phyloP scores from a whole-genome alignment of 37 sponge, comb jelly and placozoan genomes.

The Cladorhizidae sp. region DNA sequence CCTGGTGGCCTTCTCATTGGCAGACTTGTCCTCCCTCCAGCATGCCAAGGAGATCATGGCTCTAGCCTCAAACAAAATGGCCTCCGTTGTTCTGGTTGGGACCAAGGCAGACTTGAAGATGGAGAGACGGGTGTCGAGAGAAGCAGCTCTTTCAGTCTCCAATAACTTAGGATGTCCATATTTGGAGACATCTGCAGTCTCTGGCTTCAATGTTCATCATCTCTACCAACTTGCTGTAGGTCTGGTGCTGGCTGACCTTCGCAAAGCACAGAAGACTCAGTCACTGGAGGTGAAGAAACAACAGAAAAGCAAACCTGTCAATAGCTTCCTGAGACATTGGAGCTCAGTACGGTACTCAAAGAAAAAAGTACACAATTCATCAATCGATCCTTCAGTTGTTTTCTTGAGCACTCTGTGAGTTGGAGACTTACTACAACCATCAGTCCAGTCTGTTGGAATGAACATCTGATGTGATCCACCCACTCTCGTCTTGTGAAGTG shows the following conservation, averaged over 20 bases:
- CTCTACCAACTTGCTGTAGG: not conserved
- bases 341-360: no score
- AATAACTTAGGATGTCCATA: constrained; percentile 30
- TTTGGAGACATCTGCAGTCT: constrained; percentile 48
- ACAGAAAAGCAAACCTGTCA: no score
- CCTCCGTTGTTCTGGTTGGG: constrained; percentile 43
- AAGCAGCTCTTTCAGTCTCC: constrained; percentile 17
- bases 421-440: no score
- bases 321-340: no score
- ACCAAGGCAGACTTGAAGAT: constrained; percentile 33
- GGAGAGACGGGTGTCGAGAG: constrained; percentile 20
- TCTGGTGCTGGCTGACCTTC: not conserved
- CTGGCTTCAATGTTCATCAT: not conserved
- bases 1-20: constrained; percentile 42
- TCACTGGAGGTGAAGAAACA: no score
- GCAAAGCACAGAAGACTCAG: no score
- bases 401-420: no score
- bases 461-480: no score
- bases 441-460: no score
- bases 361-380: no score
- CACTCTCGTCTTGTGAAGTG: no score
- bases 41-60: constrained; percentile 5
- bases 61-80: not conserved
- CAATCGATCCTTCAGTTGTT: no score
- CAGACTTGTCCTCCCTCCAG: constrained; percentile 13